Percentiles rank a stretch among this genome's conserved stretches.
phyloP scores from a whole-genome alignment of 2,113 vertebrate species.

The Pseudonaja textilis region DNA sequence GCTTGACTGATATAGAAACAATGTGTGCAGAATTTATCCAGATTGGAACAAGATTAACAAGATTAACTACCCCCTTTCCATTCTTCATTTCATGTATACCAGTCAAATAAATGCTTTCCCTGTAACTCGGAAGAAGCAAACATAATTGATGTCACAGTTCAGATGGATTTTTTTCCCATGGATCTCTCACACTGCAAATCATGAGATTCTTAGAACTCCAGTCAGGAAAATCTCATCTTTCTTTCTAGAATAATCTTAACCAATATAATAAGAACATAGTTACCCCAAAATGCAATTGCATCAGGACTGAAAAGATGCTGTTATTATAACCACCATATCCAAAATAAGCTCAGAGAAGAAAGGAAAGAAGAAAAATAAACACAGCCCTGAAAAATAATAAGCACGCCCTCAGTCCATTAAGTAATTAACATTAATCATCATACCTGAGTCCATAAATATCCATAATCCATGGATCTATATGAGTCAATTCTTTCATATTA shows the following conservation, averaged over 20 bases:
- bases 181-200: not conserved
- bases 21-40: not conserved
- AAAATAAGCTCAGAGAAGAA: not conserved
- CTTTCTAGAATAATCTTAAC: not conserved
- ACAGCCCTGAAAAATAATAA: not conserved
- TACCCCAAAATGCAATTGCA: not conserved
- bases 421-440: not conserved
- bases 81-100: not conserved
- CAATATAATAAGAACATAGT: not conserved
- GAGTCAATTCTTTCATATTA: not conserved
- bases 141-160: not conserved
- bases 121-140: not conserved
- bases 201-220: not conserved
- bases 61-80: not conserved
- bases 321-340: not conserved
- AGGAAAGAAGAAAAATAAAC: not conserved
- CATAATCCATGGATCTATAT: not conserved
- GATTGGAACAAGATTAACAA: not conserved
- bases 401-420: not conserved
- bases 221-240: not conserved
- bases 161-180: not conserved
- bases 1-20: not conserved
- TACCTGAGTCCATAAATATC: not conserved
- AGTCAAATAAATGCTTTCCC: not conserved
- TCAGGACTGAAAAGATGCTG: not conserved